These are phyloP conservation scores for Triops cancriformis DNA, from an alignment of 1,140 invertebrate genomes.

Conservation along the genomic window DNA sequence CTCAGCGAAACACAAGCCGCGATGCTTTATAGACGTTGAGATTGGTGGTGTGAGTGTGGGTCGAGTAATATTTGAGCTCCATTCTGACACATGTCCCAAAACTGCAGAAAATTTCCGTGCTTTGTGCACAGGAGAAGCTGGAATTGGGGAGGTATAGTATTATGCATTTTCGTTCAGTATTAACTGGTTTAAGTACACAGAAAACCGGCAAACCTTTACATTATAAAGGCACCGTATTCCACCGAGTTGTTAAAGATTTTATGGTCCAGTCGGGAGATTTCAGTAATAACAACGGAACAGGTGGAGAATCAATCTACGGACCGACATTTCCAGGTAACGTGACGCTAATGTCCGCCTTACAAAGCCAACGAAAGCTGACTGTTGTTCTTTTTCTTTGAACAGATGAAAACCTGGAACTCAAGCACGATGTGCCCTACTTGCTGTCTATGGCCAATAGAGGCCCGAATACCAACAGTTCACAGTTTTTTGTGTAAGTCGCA, in stretches of 20 bases:
- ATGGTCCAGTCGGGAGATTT: constrained; percentile 78
- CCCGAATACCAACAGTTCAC: constrained; percentile 94
- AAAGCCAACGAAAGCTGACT: not conserved
- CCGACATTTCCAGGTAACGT: constrained; percentile 69
- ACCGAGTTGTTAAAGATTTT: constrained; percentile 86
- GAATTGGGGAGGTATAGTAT: constrained; percentile 51
- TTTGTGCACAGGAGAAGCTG: constrained; percentile 82
- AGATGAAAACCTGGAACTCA: constrained; percentile 86
- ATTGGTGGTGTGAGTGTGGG: constrained; percentile 80
- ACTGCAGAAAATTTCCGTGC: constrained; percentile 90
- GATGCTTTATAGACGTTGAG: constrained; percentile 84
- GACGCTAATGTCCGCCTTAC: constrained; percentile 10
- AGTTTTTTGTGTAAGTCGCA: constrained; percentile 81
- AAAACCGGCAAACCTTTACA: constrained; percentile 62
- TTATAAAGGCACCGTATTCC: constrained; percentile 70
- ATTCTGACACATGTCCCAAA: constrained; percentile 82
- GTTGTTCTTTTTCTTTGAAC: constrained; percentile 38
- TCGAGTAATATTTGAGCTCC: constrained; percentile 88
- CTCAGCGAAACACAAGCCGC: constrained; percentile 38
- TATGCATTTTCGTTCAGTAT: not conserved
- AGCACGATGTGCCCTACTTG: constrained; percentile 76
- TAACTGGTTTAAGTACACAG: constrained; percentile 30
- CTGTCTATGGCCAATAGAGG: constrained; percentile 96
- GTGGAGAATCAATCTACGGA: constrained; percentile 84
- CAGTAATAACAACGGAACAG: constrained; percentile 79